phyloP scores from a whole-genome alignment of 2,797 vertebrate genomes.

The Bradypodion pumilum region DNA sequence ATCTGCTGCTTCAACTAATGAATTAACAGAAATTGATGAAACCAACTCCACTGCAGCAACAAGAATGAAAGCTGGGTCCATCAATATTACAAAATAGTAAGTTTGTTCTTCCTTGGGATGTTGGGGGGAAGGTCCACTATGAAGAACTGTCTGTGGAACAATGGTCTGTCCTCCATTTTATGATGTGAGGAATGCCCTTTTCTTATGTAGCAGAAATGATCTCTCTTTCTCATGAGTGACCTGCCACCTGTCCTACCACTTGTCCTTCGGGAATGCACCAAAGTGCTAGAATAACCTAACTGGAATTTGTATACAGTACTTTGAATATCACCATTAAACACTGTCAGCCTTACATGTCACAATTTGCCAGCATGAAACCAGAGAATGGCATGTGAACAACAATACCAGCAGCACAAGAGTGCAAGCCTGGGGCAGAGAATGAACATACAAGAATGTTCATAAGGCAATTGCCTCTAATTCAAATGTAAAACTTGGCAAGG shows the following conservation, averaged over 20 bases:
- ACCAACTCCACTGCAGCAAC: neutral
- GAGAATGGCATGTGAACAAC: neutral
- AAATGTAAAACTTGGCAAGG: neutral
- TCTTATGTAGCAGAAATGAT: too few species aligned
- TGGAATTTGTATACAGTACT: conserved; percentile 11
- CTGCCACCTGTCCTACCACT: too few species aligned
- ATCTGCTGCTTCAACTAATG: neutral
- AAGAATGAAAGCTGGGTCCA: neutral
- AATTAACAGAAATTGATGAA: neutral
- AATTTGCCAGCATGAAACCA: conserved; percentile 23
- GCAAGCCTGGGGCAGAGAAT: too few species aligned
- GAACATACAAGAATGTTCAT: neutral
- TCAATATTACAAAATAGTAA: neutral
- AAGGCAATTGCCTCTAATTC: neutral
- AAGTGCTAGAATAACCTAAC: conserved; percentile 6
- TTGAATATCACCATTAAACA: conserved; percentile 6
- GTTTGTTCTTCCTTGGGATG: neutral
- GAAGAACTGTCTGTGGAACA: neutral
- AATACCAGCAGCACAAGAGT: neutral
- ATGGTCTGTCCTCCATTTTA: neutral
- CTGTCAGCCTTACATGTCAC: neutral
- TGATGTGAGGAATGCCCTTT: neutral
- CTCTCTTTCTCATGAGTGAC: too few species aligned
- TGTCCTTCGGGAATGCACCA: conserved; percentile 12
- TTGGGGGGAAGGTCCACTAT: too few species aligned